Conservation (phyloP, 2,888 invertebrate species). For the Cactoblastis cactorum region DNA sequence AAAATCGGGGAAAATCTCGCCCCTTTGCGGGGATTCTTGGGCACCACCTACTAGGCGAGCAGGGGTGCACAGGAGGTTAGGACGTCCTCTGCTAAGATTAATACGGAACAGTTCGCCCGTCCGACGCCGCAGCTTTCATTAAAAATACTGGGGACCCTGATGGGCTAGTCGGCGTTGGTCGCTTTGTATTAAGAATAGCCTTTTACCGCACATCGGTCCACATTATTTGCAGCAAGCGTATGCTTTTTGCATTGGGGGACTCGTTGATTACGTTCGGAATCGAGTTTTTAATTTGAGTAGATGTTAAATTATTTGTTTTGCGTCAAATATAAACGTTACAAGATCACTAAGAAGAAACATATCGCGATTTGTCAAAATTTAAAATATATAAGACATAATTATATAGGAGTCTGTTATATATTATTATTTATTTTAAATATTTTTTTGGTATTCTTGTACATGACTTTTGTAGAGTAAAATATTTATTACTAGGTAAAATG, state of each 20-base stretch:
- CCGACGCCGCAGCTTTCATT: slow-evolving; percentile 73
- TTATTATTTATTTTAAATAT: too few relatives aligned
- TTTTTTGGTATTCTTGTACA: too few relatives aligned
- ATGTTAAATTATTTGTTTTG: neutral
- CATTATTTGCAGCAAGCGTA: slow-evolving; percentile 15
- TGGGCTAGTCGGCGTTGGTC: slow-evolving; percentile 42
- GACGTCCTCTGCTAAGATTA: slow-evolving; percentile 68
- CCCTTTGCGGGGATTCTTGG: slow-evolving; percentile 60
- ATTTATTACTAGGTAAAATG: too few relatives aligned
- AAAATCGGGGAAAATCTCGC: slow-evolving; percentile 57
- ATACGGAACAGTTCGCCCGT: slow-evolving; percentile 68
- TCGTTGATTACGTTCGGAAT: slow-evolving; percentile 6
- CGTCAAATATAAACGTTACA: too few relatives aligned
- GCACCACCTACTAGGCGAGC: slow-evolving; percentile 65
- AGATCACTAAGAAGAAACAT: too few relatives aligned
- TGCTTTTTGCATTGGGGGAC: slow-evolving; percentile 9
- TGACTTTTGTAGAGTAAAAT: too few relatives aligned
- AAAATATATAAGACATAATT: too few relatives aligned
- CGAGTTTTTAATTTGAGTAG: neutral
- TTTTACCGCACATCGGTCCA: slow-evolving; percentile 15
- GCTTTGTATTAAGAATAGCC: slow-evolving; percentile 33
- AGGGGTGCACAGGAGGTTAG: slow-evolving; percentile 58
- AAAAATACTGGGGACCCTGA: slow-evolving; percentile 62
- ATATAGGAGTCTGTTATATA: too few relatives aligned
- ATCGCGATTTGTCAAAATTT: too few relatives aligned